These are phyloP conservation scores for Stomatorhinus walkeri DNA, from an alignment of 2,797 vertebrate species.

Conservation along the genomic window DNA sequence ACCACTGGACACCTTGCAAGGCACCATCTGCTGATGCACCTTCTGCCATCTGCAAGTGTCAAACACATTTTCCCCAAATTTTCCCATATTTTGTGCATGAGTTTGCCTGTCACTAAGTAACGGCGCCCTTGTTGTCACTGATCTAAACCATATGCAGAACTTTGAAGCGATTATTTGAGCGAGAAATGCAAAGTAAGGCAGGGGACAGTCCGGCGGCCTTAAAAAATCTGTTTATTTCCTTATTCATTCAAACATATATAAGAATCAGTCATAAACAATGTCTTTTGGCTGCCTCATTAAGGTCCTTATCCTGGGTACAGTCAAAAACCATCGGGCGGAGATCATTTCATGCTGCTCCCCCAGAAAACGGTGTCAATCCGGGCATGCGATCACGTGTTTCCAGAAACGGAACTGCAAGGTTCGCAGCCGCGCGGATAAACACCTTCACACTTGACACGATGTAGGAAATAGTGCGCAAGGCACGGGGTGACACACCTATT, in stretches of 20 bases:
- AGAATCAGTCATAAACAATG: constrained; percentile 57
- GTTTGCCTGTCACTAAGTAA: neutral
- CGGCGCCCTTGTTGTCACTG: neutral
- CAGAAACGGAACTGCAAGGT: neutral
- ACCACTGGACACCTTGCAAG: neutral
- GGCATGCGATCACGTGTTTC: neutral
- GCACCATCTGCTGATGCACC: neutral
- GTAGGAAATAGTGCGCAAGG: constrained; percentile 37
- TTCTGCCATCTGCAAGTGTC: neutral
- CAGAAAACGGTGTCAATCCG: neutral
- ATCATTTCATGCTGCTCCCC: neutral
- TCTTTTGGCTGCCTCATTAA: constrained; percentile 65
- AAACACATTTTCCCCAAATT: neutral
- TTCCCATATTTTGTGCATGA: neutral
- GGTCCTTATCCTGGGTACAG: neutral
- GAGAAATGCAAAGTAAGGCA: neutral
- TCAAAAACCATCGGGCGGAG: neutral
- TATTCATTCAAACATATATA: constrained; percentile 58
- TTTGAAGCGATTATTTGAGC: constrained; percentile 13
- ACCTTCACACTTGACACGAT: neutral
- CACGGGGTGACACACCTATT: constrained; percentile 31
- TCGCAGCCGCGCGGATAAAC: neutral
- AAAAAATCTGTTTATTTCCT: constrained; percentile 62
- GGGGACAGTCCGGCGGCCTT: neutral
- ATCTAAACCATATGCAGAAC: neutral